phyloP scores from a whole-genome alignment of 1,140 invertebrate species.

The Bombus waltoni region DNA sequence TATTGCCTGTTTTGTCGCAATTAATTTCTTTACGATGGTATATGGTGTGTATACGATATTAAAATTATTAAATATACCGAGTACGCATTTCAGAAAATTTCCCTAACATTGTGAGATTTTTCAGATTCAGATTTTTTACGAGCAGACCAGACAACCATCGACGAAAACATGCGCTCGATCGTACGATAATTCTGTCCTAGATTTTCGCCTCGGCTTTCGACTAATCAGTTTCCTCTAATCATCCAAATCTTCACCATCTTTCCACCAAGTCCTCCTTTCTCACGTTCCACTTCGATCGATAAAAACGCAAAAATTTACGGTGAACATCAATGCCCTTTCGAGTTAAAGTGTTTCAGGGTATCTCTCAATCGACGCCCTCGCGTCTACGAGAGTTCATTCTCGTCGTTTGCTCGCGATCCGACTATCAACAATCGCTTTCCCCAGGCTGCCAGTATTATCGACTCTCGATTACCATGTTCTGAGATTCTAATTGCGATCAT shows the following conservation, averaged over 20 bases:
- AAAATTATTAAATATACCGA: not conserved
- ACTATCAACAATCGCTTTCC: conserved; percentile 40
- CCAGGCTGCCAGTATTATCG: conserved; percentile 33
- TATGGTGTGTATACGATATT: no score
- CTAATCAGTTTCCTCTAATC: not conserved
- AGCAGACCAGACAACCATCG: not conserved
- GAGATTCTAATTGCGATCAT: conserved; percentile 58
- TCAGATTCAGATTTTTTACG: not conserved
- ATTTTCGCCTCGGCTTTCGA: not conserved
- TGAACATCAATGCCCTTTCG: conserved; percentile 27
- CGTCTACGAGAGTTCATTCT: conserved; percentile 24
- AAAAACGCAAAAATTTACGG: not conserved
- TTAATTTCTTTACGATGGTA: not conserved
- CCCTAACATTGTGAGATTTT: not conserved
- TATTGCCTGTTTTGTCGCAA: not conserved
- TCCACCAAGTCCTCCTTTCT: conserved; percentile 20
- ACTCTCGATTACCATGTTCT: conserved; percentile 51
- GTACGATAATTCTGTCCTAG: not conserved
- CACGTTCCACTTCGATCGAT: conserved; percentile 34
- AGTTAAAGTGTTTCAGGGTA: not conserved
- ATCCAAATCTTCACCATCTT: not conserved
- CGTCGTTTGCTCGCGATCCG: conserved; percentile 16
- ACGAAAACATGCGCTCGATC: not conserved
- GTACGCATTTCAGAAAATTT: not conserved
- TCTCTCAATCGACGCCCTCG: conserved; percentile 29